Conservation (phyloP, 2,888 invertebrate genomes). For the Drosophila recens region DNA sequence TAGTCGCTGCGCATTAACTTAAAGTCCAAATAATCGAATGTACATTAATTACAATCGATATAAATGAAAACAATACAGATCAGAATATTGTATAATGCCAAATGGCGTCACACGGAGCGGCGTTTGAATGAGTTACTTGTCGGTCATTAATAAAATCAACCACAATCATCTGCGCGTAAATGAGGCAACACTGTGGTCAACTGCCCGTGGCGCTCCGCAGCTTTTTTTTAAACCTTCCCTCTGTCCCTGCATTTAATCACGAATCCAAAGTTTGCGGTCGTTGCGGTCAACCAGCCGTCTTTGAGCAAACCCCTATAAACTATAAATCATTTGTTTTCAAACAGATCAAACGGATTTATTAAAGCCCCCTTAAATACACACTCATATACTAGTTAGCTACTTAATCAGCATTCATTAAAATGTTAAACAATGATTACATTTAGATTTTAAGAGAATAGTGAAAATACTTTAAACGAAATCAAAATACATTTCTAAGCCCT, state of each 20-base stretch:
- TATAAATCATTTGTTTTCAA: conserved; percentile 19
- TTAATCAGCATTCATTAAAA: conserved; percentile 40
- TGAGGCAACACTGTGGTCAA: conserved; percentile 45
- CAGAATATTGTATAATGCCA: background rate
- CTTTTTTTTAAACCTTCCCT: background rate
- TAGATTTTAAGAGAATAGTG: conserved; percentile 38
- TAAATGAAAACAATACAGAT: conserved; percentile 18
- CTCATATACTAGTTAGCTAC: conserved; percentile 32
- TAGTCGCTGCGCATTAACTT: conserved; percentile 54
- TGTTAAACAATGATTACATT: conserved; percentile 31
- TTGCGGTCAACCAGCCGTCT: conserved; percentile 59
- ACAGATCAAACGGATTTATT: conserved; percentile 29
- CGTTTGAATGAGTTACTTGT: conserved; percentile 27
- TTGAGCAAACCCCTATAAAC: conserved; percentile 11
- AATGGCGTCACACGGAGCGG: conserved; percentile 27
- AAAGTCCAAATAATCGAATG: conserved; percentile 54
- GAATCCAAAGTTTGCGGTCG: conserved; percentile 72
- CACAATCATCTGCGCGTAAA: conserved; percentile 63
- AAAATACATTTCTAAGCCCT: conserved; percentile 79
- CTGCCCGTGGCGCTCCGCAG: conserved; percentile 11
- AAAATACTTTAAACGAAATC: conserved; percentile 67
- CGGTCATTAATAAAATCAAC: conserved; percentile 63
- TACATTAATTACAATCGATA: conserved; percentile 44
- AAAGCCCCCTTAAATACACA: conserved; percentile 18
- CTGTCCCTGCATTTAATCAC: conserved; percentile 61